Conservation (phyloP, 2,797 vertebrate genomes). For the Diceros bicornis region DNA sequence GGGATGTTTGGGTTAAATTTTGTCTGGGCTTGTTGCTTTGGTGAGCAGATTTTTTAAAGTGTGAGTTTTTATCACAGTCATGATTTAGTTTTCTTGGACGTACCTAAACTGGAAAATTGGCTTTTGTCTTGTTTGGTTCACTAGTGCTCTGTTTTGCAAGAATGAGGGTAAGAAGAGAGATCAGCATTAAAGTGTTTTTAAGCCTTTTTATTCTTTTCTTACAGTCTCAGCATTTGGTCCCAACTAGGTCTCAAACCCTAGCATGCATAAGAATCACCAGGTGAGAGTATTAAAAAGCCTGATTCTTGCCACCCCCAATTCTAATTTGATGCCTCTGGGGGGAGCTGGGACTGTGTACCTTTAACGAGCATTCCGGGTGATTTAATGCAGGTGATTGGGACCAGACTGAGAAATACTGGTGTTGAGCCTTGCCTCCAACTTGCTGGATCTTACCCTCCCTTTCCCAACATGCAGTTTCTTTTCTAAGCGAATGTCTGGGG, state of each 20-base stretch:
- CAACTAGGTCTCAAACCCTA: neutral
- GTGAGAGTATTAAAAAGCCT: neutral
- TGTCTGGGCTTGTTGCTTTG: conserved; percentile 47
- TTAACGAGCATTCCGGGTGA: neutral
- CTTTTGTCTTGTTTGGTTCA: conserved; percentile 46
- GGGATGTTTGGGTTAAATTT: conserved; percentile 58
- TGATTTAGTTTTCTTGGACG: conserved; percentile 40
- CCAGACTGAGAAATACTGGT: neutral
- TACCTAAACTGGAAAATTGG: neutral
- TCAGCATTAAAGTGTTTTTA: neutral
- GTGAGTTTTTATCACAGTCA: conserved; percentile 13
- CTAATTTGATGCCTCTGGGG: neutral
- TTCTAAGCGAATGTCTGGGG: conserved; percentile 63
- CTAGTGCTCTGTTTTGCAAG: neutral
- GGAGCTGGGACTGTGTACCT: neutral
- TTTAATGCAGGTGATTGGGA: neutral
- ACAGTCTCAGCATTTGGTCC: conserved; percentile 6
- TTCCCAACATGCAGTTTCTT: conserved; percentile 18
- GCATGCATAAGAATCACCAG: neutral
- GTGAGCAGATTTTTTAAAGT: conserved; percentile 53
- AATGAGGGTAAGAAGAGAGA: neutral
- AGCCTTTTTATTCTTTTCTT: conserved; percentile 49
- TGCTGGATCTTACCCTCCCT: neutral
- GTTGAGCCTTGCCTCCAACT: neutral
- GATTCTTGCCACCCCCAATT: neutral